Conservation (phyloP, 2,113 vertebrate genomes). For the Struthidea cinerea region DNA sequence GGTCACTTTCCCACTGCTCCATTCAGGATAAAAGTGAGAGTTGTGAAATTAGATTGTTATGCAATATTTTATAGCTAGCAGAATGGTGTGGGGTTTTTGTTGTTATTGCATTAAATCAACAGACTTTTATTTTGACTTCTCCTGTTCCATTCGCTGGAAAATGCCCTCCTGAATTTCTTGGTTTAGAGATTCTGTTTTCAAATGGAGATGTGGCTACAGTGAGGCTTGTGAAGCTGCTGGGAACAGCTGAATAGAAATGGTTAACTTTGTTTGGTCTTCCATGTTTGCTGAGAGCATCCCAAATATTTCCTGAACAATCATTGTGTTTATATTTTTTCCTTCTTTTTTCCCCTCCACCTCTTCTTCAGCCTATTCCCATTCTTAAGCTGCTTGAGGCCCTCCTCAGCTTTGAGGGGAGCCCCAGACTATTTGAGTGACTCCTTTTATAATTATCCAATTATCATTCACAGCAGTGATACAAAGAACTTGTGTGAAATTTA, state of each 20-base stretch:
- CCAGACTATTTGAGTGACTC: not conserved
- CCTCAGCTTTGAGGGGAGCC: not conserved
- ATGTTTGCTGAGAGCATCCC: not conserved
- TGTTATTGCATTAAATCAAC: not conserved
- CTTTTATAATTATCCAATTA: not conserved
- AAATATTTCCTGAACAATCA: not conserved
- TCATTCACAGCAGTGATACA: not conserved
- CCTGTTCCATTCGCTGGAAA: not conserved
- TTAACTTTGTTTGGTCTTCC: not conserved
- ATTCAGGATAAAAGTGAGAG: not conserved
- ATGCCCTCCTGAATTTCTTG: not conserved
- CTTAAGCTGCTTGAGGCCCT: not conserved
- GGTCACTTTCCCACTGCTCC: not conserved
- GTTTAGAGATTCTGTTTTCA: not conserved
- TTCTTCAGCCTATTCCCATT: not conserved
- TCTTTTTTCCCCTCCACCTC: fast-evolving
- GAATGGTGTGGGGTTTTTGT: not conserved
- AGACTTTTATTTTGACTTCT: not conserved
- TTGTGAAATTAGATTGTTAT: not conserved
- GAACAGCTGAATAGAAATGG: not conserved
- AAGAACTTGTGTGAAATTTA: not conserved
- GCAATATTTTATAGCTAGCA: not conserved
- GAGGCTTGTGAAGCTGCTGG: not conserved
- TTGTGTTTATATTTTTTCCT: not conserved
- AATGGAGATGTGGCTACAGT: not conserved